Conservation (phyloP, 2,888 invertebrate species). For the Leptarthrus brevirostris region DNA sequence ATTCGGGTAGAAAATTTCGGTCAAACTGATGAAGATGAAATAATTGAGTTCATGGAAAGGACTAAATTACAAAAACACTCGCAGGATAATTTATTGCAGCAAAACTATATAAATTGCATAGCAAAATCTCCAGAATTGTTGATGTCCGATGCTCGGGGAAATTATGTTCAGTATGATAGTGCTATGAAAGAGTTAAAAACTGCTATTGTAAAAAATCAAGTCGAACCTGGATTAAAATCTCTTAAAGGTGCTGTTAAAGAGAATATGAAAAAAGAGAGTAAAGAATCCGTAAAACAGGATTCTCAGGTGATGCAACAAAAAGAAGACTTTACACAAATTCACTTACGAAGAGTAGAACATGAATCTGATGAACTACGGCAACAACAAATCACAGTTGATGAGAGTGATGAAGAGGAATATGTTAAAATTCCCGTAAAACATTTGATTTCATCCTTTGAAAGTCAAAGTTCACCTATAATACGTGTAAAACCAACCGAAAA, state of each 20-base stretch:
- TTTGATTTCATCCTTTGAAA: slow-evolving; percentile 73
- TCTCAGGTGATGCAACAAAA: not conserved
- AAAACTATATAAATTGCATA: slow-evolving; percentile 55
- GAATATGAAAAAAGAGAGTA: not conserved
- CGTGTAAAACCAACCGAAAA: slow-evolving; percentile 66
- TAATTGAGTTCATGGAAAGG: slow-evolving; percentile 56
- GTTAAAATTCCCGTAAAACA: slow-evolving; percentile 67
- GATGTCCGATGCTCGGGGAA: slow-evolving; percentile 55
- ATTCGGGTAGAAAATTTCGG: slow-evolving; percentile 48
- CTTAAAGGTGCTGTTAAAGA: slow-evolving; percentile 30
- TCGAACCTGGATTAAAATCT: slow-evolving; percentile 41
- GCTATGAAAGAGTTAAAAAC: slow-evolving; percentile 52
- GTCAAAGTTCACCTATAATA: slow-evolving; percentile 71
- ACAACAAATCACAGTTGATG: too few relatives aligned
- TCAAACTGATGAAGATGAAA: slow-evolving; percentile 57
- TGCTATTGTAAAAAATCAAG: slow-evolving; percentile 22
- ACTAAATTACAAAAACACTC: slow-evolving; percentile 44
- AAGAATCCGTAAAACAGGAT: not conserved
- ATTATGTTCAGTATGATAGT: slow-evolving; percentile 55
- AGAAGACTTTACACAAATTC: slow-evolving; percentile 14
- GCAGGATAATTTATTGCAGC: slow-evolving; percentile 32
- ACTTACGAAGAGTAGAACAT: slow-evolving; percentile 22
- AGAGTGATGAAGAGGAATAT: slow-evolving; percentile 60
- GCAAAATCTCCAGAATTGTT: slow-evolving; percentile 57
- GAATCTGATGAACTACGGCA: slow-evolving; percentile 17